Evolutionary conservation across 2,888 invertebrate genomes (phyloP).

Genomic region (Clivina fossor): DNA sequence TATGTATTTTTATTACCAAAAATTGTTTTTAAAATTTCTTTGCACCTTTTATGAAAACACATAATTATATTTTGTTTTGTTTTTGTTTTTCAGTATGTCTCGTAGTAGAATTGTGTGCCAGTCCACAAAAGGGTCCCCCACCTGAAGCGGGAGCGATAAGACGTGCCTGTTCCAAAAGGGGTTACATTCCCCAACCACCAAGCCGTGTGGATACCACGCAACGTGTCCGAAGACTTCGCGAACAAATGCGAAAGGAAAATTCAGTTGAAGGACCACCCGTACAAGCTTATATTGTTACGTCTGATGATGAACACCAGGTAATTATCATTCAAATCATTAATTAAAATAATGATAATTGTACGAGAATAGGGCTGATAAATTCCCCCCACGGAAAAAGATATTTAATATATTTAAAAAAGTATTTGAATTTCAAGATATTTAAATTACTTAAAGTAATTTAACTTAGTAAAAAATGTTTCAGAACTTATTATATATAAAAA

Average conservation of each 20-base stretch:
- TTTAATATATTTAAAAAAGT: too few relatives aligned
- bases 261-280: conserved; percentile 55
- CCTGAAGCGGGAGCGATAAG: conserved; percentile 46
- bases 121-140: not conserved
- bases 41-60: not conserved
- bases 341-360: too few relatives aligned
- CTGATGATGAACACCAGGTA: conserved; percentile 81
- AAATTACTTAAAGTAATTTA: too few relatives aligned
- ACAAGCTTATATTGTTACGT: conserved; percentile 76
- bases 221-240: conserved; percentile 52
- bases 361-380: too few relatives aligned
- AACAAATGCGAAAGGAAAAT: conserved; percentile 55
- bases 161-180: conserved; percentile 48
- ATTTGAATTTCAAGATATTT: too few relatives aligned
- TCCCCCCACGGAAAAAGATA: too few relatives aligned
- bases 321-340: too few relatives aligned
- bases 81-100: conserved; percentile 21
- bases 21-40: too few relatives aligned
- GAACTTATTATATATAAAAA: too few relatives aligned
- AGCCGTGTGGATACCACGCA: conserved; percentile 52
- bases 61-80: not conserved
- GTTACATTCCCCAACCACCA: conserved; percentile 50
- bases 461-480: too few relatives aligned
- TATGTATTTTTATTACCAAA: not conserved
- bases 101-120: conserved; percentile 2